Conservation (phyloP, 1,140 invertebrate species). For the Drosophila parabipectinata region DNA sequence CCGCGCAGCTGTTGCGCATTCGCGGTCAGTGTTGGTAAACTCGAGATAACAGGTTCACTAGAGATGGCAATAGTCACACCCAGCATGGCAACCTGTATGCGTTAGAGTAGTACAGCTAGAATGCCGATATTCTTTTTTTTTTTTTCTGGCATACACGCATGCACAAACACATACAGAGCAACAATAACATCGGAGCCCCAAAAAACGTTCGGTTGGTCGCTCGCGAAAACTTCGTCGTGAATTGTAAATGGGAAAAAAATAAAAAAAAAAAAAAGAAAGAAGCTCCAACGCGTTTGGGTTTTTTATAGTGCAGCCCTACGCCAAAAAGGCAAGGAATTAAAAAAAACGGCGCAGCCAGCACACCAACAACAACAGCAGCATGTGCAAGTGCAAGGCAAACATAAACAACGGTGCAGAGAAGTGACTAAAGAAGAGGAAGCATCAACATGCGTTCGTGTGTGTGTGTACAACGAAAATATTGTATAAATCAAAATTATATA, state of each 20-base stretch:
- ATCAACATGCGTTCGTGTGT: constrained; percentile 32
- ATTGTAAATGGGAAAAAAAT: constrained; percentile 73
- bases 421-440: constrained; percentile 39
- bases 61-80: constrained; percentile 17
- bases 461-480: constrained; percentile 51
- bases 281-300: constrained; percentile 44
- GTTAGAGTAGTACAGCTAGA: constrained; percentile 44
- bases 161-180: constrained; percentile 54
- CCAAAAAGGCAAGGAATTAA: constrained; percentile 71
- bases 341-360: constrained; percentile 51
- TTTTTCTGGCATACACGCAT: constrained; percentile 41
- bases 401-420: constrained; percentile 71
- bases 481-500: constrained; percentile 39
- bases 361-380: constrained; percentile 60
- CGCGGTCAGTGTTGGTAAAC: constrained; percentile 32
- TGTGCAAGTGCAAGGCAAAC: constrained; percentile 76
- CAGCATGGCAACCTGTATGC: neutral
- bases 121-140: constrained; percentile 25
- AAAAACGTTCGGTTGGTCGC: constrained; percentile 56
- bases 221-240: constrained; percentile 74
- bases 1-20: constrained; percentile 33
- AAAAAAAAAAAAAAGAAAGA: constrained; percentile 65
- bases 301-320: constrained; percentile 68
- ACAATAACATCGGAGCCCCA: constrained; percentile 67
- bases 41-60: neutral